These are phyloP conservation scores for Frankliniella fusca DNA, from an alignment of 2,888 invertebrate species.

Conservation along the genomic window DNA sequence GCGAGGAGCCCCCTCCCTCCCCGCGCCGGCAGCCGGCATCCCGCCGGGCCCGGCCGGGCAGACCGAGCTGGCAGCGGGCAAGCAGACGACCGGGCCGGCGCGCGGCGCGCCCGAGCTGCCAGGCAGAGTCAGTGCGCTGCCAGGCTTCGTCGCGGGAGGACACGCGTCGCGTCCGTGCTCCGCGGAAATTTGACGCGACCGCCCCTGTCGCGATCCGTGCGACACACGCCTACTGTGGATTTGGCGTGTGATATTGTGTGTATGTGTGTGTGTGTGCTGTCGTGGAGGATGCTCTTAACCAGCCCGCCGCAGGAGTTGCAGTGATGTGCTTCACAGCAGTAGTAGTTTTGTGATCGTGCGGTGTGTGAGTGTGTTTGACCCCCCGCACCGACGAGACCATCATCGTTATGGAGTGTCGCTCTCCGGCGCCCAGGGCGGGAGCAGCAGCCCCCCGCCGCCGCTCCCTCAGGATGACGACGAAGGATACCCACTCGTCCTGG, in stretches of 20 bases:
- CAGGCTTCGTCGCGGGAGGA: neutral
- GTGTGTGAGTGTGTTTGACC: neutral
- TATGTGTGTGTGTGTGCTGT: too few species aligned
- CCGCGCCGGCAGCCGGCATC: slow-evolving; percentile 8
- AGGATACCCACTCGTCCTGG: neutral
- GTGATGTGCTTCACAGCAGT: neutral
- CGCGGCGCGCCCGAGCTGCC: slow-evolving; percentile 12
- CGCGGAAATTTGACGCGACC: slow-evolving; percentile 7
- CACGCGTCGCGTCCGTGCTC: neutral
- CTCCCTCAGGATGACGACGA: neutral
- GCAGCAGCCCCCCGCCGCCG: neutral
- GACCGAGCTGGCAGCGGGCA: neutral
- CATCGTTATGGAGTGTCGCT: neutral
- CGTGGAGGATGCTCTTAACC: neutral
- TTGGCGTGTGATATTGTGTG: too few species aligned
- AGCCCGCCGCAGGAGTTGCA: neutral
- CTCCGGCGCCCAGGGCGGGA: too few species aligned
- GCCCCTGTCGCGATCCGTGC: neutral
- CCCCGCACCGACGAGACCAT: neutral
- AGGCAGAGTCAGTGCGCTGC: neutral
- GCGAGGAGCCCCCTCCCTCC: neutral
- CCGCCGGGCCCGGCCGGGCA: neutral
- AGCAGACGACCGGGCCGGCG: neutral
- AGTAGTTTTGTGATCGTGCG: neutral
- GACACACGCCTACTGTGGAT: neutral